Evolutionary conservation across 2,888 invertebrate genomes (phyloP).

Genomic region (Ernsta delagoae): DNA sequence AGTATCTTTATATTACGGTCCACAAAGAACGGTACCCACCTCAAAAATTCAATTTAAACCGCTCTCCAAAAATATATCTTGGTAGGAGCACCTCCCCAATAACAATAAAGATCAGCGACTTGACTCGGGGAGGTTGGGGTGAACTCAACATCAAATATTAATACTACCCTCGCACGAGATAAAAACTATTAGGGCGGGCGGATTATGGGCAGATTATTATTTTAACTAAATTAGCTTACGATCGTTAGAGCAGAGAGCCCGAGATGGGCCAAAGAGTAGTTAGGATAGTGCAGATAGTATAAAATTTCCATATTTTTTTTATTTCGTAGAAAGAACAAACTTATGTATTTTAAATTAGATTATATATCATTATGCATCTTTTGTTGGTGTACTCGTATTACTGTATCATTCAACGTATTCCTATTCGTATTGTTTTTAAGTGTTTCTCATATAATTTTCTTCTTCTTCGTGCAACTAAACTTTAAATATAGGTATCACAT

Average conservation of each 20-base stretch:
- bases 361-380: no score
- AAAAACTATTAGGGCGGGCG: constrained; percentile 80
- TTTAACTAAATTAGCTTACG: constrained; percentile 83
- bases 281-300: constrained; percentile 8
- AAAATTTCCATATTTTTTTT: neutral
- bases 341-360: neutral
- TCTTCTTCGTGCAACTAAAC: no score
- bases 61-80: constrained; percentile 26
- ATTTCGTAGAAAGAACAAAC: neutral
- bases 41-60: constrained; percentile 33
- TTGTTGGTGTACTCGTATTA: no score
- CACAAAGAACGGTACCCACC: constrained; percentile 6
- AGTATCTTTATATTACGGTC: neutral
- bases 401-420: no score
- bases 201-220: constrained; percentile 82
- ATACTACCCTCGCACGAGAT: constrained; percentile 73
- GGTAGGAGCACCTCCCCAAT: constrained; percentile 32
- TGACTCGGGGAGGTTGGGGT: constrained; percentile 48
- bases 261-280: constrained; percentile 58
- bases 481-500: no score
- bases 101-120: constrained; percentile 46
- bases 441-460: no score
- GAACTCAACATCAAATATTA: constrained; percentile 72
- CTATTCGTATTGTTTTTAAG: no score
- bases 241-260: constrained; percentile 61